Base-by-base conservation (phyloP, 1,140 invertebrate genomes). In the Diorhabda elongata region DNA sequence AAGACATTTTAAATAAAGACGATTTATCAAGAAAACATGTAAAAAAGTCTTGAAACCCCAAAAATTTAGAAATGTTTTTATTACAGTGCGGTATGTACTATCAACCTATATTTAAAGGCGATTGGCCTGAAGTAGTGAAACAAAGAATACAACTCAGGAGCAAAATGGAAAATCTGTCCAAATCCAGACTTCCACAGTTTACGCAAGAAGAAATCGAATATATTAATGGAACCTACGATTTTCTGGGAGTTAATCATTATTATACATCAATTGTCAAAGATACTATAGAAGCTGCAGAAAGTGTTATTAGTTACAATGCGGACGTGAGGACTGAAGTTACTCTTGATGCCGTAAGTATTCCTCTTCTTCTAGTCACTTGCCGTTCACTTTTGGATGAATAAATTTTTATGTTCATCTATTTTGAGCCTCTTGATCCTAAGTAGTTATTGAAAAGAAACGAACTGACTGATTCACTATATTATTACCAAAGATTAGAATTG, bases 161-260 rank as follows among this genome's bases (percentile, higher is more conserved):
- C 76, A 80, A 80, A 52, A 74, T 82, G 61, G 87, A 91, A 80
- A 85, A 85, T 3, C 85, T 82, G 64, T 68, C 68, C 0, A 76
- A 78, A 59, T 90, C 89, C 2, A 83, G 88, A 42, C 77, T 90
- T 42, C 87, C 87, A 0, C 83, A 81, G 67, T 90, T 91, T 71
- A 88, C 85, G n/a, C 65, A 77, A 0, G 83, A 86, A 66, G 87
- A 89, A 80, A 81, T 87, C 1, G 72, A 82, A 61, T 73, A 80
- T 26, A 83, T 90, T 3, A 84, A 82, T 58, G 87, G 87, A 52
- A 84, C 84, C n/a, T 81, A 83, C 1, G 88, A 89, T 74, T 89
- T 87, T 80, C 84, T 88, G 58, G 87, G 87, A 42, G 69, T 90
- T 1, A 89, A 88, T 67, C 80, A 83, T 7, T 89, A 89, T 73